Conservation (phyloP, 2,797 vertebrate genomes). For the Telmatherina bonti region DNA sequence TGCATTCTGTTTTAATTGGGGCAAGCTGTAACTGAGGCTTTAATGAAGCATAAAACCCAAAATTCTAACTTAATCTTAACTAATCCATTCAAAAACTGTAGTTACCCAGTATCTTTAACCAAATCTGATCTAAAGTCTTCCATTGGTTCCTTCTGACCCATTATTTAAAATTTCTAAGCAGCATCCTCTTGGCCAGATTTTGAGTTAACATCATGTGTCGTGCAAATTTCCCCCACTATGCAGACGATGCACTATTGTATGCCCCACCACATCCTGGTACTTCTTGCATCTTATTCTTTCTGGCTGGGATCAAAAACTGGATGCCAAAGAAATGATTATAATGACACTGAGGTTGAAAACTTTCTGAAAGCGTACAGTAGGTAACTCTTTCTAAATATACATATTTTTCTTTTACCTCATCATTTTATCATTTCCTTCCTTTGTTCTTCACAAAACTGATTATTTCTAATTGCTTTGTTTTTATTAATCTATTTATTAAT, state of each 20-base stretch:
- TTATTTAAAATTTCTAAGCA: too few species aligned
- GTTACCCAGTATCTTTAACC: constrained; percentile 6
- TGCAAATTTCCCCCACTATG: not conserved
- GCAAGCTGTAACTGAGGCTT: not conserved
- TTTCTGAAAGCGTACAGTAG: too few species aligned
- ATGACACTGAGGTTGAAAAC: too few species aligned
- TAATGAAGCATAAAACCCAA: constrained; percentile 11
- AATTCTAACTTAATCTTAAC: not conserved
- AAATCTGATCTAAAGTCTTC: constrained; percentile 2
- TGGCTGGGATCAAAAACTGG: too few species aligned
- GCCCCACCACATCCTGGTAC: not conserved
- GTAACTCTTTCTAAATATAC: too few species aligned
- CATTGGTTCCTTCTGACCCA: not conserved
- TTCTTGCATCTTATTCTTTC: not conserved
- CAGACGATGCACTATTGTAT: not conserved
- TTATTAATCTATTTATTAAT: too few species aligned
- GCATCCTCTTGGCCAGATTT: not conserved
- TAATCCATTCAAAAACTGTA: not conserved
- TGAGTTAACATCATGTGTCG: not conserved
- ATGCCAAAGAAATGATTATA: too few species aligned
- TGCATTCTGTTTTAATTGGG: constrained; percentile 1
- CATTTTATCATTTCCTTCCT: too few species aligned
- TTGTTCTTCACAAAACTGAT: too few species aligned
- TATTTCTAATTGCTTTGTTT: too few species aligned
- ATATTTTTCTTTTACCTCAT: too few species aligned